Evolutionary conservation across 2,113 vertebrate species (phyloP).

Genomic region (Arizona elegans): DNA sequence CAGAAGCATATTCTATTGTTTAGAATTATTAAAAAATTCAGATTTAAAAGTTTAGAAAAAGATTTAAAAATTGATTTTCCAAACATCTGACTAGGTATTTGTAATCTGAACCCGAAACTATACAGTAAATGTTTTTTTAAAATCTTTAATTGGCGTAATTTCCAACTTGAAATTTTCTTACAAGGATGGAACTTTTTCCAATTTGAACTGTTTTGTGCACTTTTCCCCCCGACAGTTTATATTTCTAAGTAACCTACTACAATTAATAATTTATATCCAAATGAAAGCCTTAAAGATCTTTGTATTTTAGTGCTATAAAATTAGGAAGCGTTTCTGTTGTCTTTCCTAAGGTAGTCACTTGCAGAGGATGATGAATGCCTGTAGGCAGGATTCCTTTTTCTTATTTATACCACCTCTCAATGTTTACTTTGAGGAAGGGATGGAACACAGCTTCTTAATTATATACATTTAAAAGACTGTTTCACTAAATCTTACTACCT

Average conservation of each 20-base stretch:
- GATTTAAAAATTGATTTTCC: not conserved
- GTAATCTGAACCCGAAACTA: not conserved
- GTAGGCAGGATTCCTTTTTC: not conserved
- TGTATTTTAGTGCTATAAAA: not conserved
- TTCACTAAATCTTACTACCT: not conserved
- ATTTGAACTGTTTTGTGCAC: not conserved
- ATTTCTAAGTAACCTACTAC: not conserved
- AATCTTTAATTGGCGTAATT: not conserved
- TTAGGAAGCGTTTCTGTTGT: not conserved
- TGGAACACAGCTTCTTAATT: not conserved
- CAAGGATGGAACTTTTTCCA: not conserved
- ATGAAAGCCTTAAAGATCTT: not conserved
- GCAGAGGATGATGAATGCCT: not conserved
- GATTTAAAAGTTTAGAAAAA: not conserved
- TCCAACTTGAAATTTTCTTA: not conserved
- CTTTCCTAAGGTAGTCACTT: not conserved
- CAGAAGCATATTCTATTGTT: not conserved
- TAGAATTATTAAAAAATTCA: not conserved
- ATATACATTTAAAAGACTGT: not conserved
- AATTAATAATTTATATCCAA: not conserved
- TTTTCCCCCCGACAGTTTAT: not conserved
- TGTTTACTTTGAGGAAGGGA: not conserved
- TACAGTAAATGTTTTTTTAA: not conserved
- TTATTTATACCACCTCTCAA: not conserved
- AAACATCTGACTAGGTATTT: not conserved